Evolutionary conservation across 2,113 vertebrate species (phyloP).

Genomic region (Perognathus longimembris): DNA sequence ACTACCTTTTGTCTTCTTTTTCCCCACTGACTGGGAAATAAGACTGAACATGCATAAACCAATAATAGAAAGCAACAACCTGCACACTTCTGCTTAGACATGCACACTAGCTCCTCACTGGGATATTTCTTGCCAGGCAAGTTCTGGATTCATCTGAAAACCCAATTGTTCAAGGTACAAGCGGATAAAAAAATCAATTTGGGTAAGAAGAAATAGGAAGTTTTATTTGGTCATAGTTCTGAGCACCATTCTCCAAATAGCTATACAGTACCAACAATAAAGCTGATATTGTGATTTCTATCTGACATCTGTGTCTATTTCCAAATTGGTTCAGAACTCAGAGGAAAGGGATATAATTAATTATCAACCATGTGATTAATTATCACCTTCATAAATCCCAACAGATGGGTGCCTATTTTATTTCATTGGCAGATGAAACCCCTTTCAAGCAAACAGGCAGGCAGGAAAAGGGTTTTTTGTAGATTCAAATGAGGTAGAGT

Average conservation of each 20-base stretch:
- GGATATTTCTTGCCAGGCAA: no score
- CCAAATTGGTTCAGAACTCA: slow-evolving; percentile 68
- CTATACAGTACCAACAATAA: not conserved
- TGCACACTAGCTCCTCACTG: not conserved
- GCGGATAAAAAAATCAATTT: not conserved
- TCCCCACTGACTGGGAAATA: not conserved
- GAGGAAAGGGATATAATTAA: slow-evolving; percentile 69
- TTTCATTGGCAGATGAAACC: slow-evolving; percentile 39
- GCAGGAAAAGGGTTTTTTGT: slow-evolving; percentile 4
- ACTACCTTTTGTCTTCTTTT: not conserved
- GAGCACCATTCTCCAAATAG: not conserved
- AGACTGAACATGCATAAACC: fast-evolving
- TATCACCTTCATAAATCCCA: slow-evolving; percentile 71
- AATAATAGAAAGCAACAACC: not conserved
- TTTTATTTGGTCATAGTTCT: not conserved
- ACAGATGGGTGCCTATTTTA: slow-evolving; percentile 67
- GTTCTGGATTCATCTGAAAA: not conserved
- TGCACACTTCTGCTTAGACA: not conserved
- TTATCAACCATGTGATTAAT: slow-evolving; percentile 72
- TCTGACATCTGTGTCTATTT: slow-evolving; percentile 65
- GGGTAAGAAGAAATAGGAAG: not conserved
- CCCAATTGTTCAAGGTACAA: not conserved
- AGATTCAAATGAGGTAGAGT: slow-evolving; percentile 33
- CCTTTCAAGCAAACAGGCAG: not conserved
- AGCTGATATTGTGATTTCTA: slow-evolving; percentile 53